These are phyloP conservation scores for Conistra vaccinii DNA, from an alignment of 2,888 invertebrate genomes.

Conservation along the genomic window DNA sequence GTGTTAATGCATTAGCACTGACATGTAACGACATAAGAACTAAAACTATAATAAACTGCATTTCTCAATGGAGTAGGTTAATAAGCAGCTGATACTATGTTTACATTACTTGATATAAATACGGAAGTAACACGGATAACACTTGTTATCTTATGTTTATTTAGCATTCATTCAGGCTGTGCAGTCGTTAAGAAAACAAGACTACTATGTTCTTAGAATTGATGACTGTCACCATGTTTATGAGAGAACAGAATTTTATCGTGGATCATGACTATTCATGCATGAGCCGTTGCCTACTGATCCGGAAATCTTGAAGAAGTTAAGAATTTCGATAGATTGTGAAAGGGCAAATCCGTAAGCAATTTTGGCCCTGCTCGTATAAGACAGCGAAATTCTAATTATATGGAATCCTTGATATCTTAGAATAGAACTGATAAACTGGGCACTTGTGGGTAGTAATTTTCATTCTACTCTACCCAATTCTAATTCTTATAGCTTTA, in stretches of 20 bases:
- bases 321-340: not conserved
- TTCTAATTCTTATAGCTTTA: not conserved
- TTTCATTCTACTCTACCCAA: not conserved
- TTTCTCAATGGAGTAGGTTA: slow-evolving; percentile 54
- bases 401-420: not conserved
- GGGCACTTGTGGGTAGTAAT: not conserved
- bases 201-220: slow-evolving; percentile 8
- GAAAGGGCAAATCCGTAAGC: too few species aligned
- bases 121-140: slow-evolving; percentile 54
- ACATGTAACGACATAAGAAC: slow-evolving; percentile 34
- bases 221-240: not conserved
- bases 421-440: not conserved
- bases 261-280: not conserved
- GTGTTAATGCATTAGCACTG: slow-evolving; percentile 28
- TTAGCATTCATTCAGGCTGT: slow-evolving; percentile 47
- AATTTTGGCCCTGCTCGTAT: not conserved
- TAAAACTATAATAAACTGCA: slow-evolving; percentile 33
- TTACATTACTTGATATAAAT: slow-evolving; percentile 39
- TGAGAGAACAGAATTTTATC: not conserved
- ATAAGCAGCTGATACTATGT: slow-evolving; percentile 36
- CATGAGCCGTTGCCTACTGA: not conserved
- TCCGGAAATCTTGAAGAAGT: not conserved
- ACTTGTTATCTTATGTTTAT: slow-evolving; percentile 36
- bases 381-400: too few species aligned
- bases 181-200: slow-evolving; percentile 22